These are phyloP conservation scores for Cranoglanis bouderius DNA, from an alignment of 2,113 vertebrate species.

Conservation along the genomic window DNA sequence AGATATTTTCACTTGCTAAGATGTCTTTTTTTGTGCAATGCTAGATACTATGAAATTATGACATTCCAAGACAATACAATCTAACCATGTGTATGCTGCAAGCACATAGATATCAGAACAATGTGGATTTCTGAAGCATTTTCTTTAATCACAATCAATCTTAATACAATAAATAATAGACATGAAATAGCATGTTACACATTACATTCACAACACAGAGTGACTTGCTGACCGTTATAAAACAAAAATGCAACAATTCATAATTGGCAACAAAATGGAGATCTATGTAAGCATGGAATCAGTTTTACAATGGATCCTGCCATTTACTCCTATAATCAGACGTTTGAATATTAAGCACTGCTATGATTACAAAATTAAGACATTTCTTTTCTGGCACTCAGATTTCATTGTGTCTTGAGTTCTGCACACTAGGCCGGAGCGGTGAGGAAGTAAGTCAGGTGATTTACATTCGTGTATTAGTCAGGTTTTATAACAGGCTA, in stretches of 20 bases:
- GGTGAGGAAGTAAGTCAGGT: conserved; percentile 25
- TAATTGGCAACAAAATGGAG: not conserved
- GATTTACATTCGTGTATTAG: conserved; percentile 43
- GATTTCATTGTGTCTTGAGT: not conserved
- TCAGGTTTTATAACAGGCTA: conserved; percentile 30
- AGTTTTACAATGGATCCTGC: too few relatives aligned
- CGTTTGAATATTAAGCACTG: not conserved
- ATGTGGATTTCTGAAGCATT: not conserved
- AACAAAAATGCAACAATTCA: not conserved
- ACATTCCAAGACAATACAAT: not conserved
- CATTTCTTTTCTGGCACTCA: not conserved
- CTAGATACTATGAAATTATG: too few relatives aligned
- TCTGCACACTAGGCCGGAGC: not conserved
- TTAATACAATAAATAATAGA: not conserved
- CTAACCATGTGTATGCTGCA: not conserved
- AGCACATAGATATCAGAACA: not conserved
- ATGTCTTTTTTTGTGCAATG: not conserved
- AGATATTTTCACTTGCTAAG: not conserved
- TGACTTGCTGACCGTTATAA: not conserved
- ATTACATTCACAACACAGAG: not conserved
- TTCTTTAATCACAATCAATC: not conserved
- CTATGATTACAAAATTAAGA: not conserved
- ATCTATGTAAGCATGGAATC: not conserved
- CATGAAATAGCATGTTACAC: not conserved
- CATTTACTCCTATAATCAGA: not conserved